Evolutionary conservation across 2,888 invertebrate species (phyloP), one percentile per base, ranked within the genome.

Genomic region (Rhamphomyia laevipes): DNA sequence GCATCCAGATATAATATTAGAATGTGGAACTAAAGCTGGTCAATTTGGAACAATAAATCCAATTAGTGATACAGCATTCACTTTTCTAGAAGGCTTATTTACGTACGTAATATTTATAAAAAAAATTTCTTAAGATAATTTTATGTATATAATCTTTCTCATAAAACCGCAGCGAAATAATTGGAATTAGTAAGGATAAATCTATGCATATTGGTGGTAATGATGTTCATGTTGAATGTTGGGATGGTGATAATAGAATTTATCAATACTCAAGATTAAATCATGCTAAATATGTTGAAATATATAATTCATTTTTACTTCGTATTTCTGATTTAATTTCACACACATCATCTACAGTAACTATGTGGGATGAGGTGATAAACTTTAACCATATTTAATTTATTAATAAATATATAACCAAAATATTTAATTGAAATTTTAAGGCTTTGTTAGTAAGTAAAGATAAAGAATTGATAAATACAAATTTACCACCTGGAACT

Each of bases 181-280:
- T 74, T 43, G 53, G 61, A 0, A 72, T 81, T 11, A 94, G 94
- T 66, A 82, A 82, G 0, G 92, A 92, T 56, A 70, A 78, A 52
- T 91, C 84, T 63, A 63, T 93, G n/a, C 95, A 95, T 68, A 68
- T 95, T 2, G 95, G 95, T 4, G 94, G 92, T 1, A 95, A 96
- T 67, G 95, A 96, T 73, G 91, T 93, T 0, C 78, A 78, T 27
- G 80, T 84, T 61, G 73, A 73, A 45, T 93, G 93, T 63, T 93
- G 92, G 92, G 59, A 73, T 52, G 78, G 78, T 52, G 86, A 84
- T 66, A 79, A 81, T 3, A 68, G 75, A 17, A 77, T 88, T 16
- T 68, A 60, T 21, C 60, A 67, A 3, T 86, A 80, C 63, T 82
- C 87, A 81, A 56, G 61, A 17, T 53, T 67, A 1, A 69, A 73